Evolutionary conservation across 2,888 invertebrate genomes (phyloP).

Genomic region (Amblyjoppa fuscipennis): DNA sequence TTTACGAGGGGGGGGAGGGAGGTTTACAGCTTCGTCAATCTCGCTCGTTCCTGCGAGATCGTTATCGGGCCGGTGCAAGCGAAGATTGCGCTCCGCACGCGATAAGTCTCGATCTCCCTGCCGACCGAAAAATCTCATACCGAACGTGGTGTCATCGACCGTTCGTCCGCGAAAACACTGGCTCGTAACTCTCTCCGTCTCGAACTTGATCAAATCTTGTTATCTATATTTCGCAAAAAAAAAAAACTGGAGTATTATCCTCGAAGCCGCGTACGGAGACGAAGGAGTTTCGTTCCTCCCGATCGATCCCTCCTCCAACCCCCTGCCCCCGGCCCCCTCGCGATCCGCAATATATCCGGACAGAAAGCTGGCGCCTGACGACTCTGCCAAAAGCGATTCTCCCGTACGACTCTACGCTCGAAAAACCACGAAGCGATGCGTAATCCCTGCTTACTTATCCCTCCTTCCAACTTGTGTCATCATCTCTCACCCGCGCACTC

Average conservation of each 20-base stretch:
- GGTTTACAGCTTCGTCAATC: slow-evolving; percentile 28
- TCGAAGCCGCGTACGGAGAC: slow-evolving; percentile 27
- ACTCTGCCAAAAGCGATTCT: slow-evolving; percentile 51
- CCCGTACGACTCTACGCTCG: not conserved
- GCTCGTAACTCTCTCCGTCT: slow-evolving; percentile 1
- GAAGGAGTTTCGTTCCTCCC: not conserved
- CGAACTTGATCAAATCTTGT: slow-evolving; percentile 38
- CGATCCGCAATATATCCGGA: slow-evolving; percentile 39
- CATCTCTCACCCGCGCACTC: not conserved
- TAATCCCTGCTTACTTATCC: slow-evolving; percentile 18
- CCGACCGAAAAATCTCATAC: slow-evolving; percentile 1
- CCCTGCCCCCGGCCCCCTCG: not conserved
- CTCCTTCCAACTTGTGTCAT: not conserved
- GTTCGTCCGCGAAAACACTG: slow-evolving; percentile 56
- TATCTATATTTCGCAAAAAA: slow-evolving; percentile 41
- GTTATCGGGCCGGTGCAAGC: not conserved
- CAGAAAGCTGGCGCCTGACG: slow-evolving; percentile 36
- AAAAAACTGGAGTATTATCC: slow-evolving; percentile 49
- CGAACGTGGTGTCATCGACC: slow-evolving; percentile 62
- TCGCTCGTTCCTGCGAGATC: not conserved
- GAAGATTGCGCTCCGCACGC: not conserved
- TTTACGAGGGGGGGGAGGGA: not conserved
- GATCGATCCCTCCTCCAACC: too few species aligned
- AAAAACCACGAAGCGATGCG: slow-evolving; percentile 25
- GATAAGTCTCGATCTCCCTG: not conserved